Conservation (phyloP, 35 echinoderm and acorn worm genomes). For the Eucidaris tribuloides region DNA sequence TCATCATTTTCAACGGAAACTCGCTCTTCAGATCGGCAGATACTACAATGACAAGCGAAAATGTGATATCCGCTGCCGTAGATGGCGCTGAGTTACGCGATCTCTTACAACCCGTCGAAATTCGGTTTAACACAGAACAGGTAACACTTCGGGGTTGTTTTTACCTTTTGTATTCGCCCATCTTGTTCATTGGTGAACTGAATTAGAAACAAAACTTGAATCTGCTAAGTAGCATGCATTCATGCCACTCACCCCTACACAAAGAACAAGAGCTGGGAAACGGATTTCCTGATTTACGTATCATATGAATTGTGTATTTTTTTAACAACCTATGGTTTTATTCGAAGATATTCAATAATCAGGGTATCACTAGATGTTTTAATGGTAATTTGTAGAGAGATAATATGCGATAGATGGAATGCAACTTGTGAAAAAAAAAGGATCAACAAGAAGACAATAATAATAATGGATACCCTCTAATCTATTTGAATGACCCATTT, state of each 20-base stretch:
- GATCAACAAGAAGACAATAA: no score
- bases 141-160: no score
- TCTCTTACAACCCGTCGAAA: background rate
- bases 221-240: background rate
- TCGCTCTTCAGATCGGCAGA: background rate
- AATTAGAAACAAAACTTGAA: background rate
- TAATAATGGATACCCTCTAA: no score
- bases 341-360: no score
- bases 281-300: background rate
- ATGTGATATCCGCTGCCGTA: slow-evolving; percentile 7
- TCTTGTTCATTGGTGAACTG: background rate
- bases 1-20: slow-evolving; percentile 9
- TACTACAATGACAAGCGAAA: background rate
- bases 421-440: no score
- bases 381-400: no score
- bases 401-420: no score
- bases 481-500: no score
- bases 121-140: background rate
- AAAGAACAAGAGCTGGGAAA: background rate
- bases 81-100: background rate
- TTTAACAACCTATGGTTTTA: no score
- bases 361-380: no score
- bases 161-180: no score
- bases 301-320: background rate
- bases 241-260: background rate